These are phyloP conservation scores for Ditylenchus dipsaci DNA, from an alignment of 1,140 invertebrate species.

Conservation along the genomic window DNA sequence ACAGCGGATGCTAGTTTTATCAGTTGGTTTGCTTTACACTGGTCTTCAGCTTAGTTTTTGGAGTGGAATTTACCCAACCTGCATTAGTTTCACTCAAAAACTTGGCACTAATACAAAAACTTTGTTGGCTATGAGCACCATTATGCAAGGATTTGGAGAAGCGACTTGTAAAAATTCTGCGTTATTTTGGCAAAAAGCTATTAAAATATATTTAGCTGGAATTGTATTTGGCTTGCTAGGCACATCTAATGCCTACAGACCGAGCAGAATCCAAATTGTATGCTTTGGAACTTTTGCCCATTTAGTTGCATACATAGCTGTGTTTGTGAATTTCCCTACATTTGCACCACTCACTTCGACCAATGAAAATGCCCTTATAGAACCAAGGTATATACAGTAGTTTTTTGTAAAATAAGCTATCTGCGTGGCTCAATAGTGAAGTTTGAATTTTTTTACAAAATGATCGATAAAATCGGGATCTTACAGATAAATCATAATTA, in stretches of 20 bases:
- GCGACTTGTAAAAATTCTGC: slow-evolving; percentile 28
- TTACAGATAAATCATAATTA: too few species aligned
- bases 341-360: slow-evolving; percentile 67
- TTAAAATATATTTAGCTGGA: not conserved
- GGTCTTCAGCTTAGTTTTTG: slow-evolving; percentile 44
- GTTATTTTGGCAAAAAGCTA: too few species aligned
- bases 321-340: slow-evolving; percentile 81
- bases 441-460: too few species aligned
- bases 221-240: not conserved
- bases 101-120: slow-evolving; percentile 32
- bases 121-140: slow-evolving; percentile 42
- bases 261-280: slow-evolving; percentile 64
- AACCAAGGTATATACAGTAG: slow-evolving; percentile 59
- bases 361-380: slow-evolving; percentile 64
- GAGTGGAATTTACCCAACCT: not conserved
- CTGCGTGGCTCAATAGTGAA: too few species aligned
- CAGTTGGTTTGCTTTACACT: slow-evolving; percentile 41
- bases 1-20: slow-evolving; percentile 31
- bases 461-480: too few species aligned
- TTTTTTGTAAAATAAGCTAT: too few species aligned
- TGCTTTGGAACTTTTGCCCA: slow-evolving; percentile 77
- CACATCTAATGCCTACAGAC: not conserved
- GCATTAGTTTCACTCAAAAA: not conserved
- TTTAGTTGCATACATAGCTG: slow-evolving; percentile 72
- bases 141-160: slow-evolving; percentile 42